Base-by-base conservation (phyloP, 2,113 vertebrate species). In the Sorex araneus region DNA sequence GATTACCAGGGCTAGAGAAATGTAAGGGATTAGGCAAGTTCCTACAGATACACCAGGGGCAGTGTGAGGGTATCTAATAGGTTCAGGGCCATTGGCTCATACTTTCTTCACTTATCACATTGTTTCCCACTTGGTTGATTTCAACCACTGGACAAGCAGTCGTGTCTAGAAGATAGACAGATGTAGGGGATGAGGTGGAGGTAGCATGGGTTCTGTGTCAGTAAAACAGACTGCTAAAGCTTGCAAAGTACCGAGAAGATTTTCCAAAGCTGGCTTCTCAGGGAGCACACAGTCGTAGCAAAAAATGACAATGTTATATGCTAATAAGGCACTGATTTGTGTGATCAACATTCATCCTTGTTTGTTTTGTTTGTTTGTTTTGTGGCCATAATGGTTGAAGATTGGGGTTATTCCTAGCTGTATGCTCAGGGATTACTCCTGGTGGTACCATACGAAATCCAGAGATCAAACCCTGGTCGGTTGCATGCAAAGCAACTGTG, bases 121-220 rank as follows among this genome's bases (percentile, higher is more conserved):
- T 78, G 36, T 70, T 95, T 66, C 6, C 4, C 75, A 21, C 43
- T 80, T 84, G 57, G 75, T 69, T 92, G 28, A 73, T 84, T 87
- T 78, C 60, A 43, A 0, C 18, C 67, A 13, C 23, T 71, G 80
- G 43, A 50, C 45, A 80, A 84, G 43, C 45, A 73, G 30, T 66
- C 8, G 21, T 87, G 89, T 95, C 73, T 84, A 45, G 19, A 76
- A 80, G 25, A 15, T 69, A 15, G 81, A 43, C 1, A 3, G 45
- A 67, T 84, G 30, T 30, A 32, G 57, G 18, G 74, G 23, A 84
- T 54, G 19, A 36, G 57, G 23, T n/a, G 43, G 67, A 71, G 34
- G 64, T 66, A n/a, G n/a, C n/a, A n/a, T 47, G 19, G 13, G 10
- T 69, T 34, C 2, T 30, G n/a, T 50, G 64, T 1, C 47, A 86